phyloP scores from a whole-genome alignment of 2,888 invertebrate genomes.

The Horisme vitalbata region DNA sequence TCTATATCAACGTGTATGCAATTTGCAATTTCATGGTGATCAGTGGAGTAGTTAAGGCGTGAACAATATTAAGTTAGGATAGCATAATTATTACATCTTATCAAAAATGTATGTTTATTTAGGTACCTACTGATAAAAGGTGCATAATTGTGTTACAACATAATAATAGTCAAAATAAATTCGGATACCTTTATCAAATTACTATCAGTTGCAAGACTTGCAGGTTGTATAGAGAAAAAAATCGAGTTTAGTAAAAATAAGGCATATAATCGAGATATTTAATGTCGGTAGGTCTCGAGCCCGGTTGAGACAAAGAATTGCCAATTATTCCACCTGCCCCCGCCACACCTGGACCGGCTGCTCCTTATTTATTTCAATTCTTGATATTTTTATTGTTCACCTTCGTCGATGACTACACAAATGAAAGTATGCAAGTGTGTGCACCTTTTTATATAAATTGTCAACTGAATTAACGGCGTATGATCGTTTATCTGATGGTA shows the following conservation, averaged over 20 bases:
- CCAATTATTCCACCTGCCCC: conserved; percentile 82
- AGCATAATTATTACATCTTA: no score
- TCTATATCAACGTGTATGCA: no score
- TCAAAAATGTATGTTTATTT: no score
- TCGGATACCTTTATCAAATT: not conserved
- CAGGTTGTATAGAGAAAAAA: conserved; percentile 19
- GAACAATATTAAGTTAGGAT: no score
- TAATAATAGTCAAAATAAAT: no score
- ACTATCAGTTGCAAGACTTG: not conserved
- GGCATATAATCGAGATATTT: conserved; percentile 50
- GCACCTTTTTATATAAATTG: conserved; percentile 48
- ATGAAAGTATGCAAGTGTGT: conserved; percentile 51
- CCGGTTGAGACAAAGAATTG: conserved; percentile 79
- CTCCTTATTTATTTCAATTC: conserved; percentile 79
- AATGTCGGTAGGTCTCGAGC: conserved; percentile 64
- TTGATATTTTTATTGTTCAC: conserved; percentile 80
- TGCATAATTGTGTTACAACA: no score
- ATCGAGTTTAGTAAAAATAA: conserved; percentile 51
- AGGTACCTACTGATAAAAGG: no score
- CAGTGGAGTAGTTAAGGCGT: no score
- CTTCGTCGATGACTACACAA: conserved; percentile 61
- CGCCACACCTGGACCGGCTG: conserved; percentile 77
- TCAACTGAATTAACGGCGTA: conserved; percentile 43
- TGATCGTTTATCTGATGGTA: conserved; percentile 37
- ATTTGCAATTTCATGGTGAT: no score